Percentiles rank a stretch among this genome's conserved stretches.
Evolutionary conservation across 2,797 vertebrate genomes (phyloP).

Genomic region (Mionectes olivaceus): DNA sequence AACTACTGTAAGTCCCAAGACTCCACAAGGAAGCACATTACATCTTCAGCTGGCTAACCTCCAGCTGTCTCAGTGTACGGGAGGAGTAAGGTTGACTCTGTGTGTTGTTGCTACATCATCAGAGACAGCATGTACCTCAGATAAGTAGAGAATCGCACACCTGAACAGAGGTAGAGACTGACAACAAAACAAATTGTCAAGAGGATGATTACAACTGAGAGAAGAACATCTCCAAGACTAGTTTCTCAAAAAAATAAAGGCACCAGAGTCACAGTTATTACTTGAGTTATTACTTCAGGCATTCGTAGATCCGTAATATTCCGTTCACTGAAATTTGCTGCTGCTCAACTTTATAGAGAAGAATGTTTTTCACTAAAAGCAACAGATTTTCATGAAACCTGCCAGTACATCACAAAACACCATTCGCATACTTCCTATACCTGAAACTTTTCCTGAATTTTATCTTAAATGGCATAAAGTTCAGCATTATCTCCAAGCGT

Average conservation of each 20-base stretch:
- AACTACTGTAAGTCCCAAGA: background rate
- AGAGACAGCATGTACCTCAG: background rate
- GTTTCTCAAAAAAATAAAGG: constrained; percentile 53
- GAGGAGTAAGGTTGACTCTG: background rate
- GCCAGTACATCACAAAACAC: background rate
- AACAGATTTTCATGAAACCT: background rate
- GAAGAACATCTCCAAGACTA: background rate
- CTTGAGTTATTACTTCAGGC: constrained; percentile 26
- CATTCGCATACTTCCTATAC: background rate
- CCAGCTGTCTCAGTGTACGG: background rate
- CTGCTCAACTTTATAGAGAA: background rate
- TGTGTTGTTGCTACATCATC: rapidly evolving
- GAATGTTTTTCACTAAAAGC: background rate
- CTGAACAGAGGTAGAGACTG: background rate
- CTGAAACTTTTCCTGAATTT: background rate
- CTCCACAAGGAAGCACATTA: background rate
- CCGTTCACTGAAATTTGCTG: background rate
- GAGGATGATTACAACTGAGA: background rate
- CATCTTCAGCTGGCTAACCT: background rate
- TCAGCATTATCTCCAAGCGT: background rate
- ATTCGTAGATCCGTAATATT: background rate
- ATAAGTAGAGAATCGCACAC: background rate
- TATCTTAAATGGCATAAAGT: background rate
- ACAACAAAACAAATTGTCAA: background rate
- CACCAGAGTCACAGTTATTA: constrained; percentile 14